Evolutionary conservation across 2,888 invertebrate species (phyloP), one percentile per base, ranked within the genome.

Genomic region (Odontocolon sp.): DNA sequence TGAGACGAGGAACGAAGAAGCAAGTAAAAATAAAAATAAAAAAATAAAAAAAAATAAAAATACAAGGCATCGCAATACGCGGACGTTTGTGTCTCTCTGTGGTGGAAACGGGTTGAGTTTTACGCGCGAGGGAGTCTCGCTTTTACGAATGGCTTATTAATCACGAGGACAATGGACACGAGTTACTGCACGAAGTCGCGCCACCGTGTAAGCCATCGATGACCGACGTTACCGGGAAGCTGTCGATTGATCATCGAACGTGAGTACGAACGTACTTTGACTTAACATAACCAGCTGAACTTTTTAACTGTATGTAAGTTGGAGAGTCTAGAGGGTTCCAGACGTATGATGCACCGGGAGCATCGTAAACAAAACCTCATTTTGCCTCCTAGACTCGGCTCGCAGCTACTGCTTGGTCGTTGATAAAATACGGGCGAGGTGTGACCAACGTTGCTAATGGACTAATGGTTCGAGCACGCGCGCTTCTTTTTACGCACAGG

Each of bases 211-310:
- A 42, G 52, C 52, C 52, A 52, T 50, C 40, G 68, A 61, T 40
- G 59, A 71, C 52, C 54, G 40, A 61, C 18, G 77, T 72, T 88
- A 88, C 88, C 85, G 83, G 85, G 88, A 89, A 89, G 77, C 83
- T 83, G 87, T 79, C 88, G 84, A 88, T 88, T 86, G 85, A 88
- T 89, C 88, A 88, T 83, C 81, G 82, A 85, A 81, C 84, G 83
- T 81, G 83, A 80, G 81, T 57, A 50, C 71, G 50, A 45, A 54
- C 63, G 38, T 42, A 18, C 56, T 54, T 26, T 6, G 18, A 23
- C 52, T 21, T 33, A 38, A 16, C 31, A 36, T 6, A 23, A 31
- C 47, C 71, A 31, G 50, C 11, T 45, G 54, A 33, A 54, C 52
- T 26, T 54, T 31, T 56, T 33, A 52, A 45, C 52, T n/a, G n/a